phyloP scores from a whole-genome alignment of 2,888 invertebrate species.

The Pachymerium ferrugineum region DNA sequence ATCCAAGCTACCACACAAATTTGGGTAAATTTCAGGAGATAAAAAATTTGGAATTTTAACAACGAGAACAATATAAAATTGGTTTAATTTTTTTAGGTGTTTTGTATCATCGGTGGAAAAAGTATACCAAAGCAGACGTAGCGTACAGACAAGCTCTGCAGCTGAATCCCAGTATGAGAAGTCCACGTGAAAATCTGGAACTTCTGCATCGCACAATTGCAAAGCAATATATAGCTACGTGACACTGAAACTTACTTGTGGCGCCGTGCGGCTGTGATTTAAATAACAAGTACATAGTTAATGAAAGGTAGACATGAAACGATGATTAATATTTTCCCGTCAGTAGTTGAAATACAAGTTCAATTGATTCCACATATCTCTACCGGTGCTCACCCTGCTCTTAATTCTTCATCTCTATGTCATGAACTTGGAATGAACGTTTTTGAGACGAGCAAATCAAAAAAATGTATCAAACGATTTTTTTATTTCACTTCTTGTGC shows the following conservation, averaged over 20 bases:
- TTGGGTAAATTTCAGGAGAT: slow-evolving; percentile 58
- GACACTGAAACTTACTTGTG: background rate
- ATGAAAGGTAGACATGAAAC: background rate
- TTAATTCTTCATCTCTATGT: background rate
- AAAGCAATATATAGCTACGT: slow-evolving; percentile 10
- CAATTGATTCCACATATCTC: background rate
- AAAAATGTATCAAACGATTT: background rate
- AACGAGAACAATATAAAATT: no score
- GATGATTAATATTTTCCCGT: background rate
- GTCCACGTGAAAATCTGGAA: slow-evolving; percentile 64
- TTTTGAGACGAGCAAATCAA: background rate
- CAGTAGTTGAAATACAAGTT: background rate
- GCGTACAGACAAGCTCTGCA: slow-evolving; percentile 70
- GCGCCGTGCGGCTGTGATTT: background rate
- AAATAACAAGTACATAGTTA: background rate
- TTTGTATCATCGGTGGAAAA: slow-evolving; percentile 87
- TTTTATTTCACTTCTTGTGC: background rate
- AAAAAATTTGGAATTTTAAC: background rate
- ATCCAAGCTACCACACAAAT: slow-evolving; percentile 82
- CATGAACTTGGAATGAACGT: background rate
- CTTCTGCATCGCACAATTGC: slow-evolving; percentile 46
- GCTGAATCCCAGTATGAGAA: slow-evolving; percentile 63
- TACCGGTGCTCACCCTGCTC: background rate
- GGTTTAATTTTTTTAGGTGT: slow-evolving; percentile 58
- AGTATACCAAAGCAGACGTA: slow-evolving; percentile 62